Base-by-base conservation (phyloP, 2,888 invertebrate species). In the Blastobasis adustella region DNA sequence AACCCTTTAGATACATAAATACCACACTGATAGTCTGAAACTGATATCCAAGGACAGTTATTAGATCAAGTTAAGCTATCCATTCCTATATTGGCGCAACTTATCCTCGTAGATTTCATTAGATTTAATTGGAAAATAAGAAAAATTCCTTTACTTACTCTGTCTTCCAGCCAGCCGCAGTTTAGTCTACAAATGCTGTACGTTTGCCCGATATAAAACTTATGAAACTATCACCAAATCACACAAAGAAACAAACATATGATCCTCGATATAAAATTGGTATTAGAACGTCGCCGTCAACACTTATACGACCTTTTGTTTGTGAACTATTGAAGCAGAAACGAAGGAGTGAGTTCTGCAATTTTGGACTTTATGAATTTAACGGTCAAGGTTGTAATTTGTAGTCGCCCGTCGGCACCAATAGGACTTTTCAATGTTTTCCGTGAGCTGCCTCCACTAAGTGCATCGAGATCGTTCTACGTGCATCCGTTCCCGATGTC, bases 401-500 rank as follows among this genome's bases (percentile, higher is more conserved):
- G 23, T 23, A 3, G 23, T 23, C 23, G 3, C 23, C 23, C 23
- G 23, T 23, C 23, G 23, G 1, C 23, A 2, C 23, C 23, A 23
- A 23, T 23, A 23, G 23, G 23, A 2, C 23, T 3, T 23, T 23
- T 23, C 23, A 3, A 23, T 23, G 23, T 23, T 23, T 23, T 3
- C 23, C 23, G 23, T 23, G 55, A 64, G 69, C 66, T 66, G 56
- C 67, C 63, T 70, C 73, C 71, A 76, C 76, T 84, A 82, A 85
- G 84, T 85, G 84, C 84, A 85, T 79, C 78, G 76, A 72, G 81
- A 81, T 82, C 79, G 79, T 62, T 73, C 72, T 81, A 85, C 83
- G 84, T 83, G 85, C 82, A 80, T 79, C 80, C 78, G 76, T 66
- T 77, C 67, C 73, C 74, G 73, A 82, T 82, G 84, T 79, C 82